Percentiles rank a stretch among this genome's conserved stretches.
phyloP scores from a whole-genome alignment of 2,797 vertebrate genomes.

The Margarornis squamiger region DNA sequence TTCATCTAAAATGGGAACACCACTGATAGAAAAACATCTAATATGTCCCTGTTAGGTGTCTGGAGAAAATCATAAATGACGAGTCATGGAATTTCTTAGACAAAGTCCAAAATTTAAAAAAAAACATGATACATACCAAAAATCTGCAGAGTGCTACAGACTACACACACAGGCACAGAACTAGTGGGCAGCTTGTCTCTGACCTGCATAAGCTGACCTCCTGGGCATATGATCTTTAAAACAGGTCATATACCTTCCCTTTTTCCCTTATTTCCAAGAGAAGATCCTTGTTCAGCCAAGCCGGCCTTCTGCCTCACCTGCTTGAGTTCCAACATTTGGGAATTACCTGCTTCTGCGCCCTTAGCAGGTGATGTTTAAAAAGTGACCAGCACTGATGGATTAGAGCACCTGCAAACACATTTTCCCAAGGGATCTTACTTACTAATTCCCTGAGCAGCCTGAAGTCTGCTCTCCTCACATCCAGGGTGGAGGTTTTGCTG shows the following conservation, averaged over 20 bases:
- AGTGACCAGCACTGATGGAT: no score
- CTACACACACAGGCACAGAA: fast-evolving
- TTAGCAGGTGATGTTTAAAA: no score
- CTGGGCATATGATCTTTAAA: not conserved
- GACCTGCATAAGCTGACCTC: not conserved
- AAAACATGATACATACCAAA: not conserved
- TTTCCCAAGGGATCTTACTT: no score
- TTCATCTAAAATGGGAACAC: not conserved
- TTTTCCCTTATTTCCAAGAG: no score
- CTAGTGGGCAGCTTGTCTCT: not conserved
- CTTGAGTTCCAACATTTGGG: no score
- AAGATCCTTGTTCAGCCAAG: no score
- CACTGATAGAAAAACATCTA: not conserved
- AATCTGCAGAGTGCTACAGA: not conserved
- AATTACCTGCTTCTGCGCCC: no score
- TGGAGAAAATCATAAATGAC: not conserved
- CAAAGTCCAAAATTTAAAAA: not conserved
- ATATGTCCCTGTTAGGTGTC: not conserved
- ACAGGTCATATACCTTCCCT: not conserved
- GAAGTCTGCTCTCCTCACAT: no score
- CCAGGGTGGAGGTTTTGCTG: no score
- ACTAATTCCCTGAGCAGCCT: no score
- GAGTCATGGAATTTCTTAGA: not conserved
- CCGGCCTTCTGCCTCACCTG: no score
- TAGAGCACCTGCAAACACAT: no score